These are phyloP conservation scores for Phataginus tricuspis DNA, from an alignment of 2,797 vertebrate genomes.

Conservation along the genomic window DNA sequence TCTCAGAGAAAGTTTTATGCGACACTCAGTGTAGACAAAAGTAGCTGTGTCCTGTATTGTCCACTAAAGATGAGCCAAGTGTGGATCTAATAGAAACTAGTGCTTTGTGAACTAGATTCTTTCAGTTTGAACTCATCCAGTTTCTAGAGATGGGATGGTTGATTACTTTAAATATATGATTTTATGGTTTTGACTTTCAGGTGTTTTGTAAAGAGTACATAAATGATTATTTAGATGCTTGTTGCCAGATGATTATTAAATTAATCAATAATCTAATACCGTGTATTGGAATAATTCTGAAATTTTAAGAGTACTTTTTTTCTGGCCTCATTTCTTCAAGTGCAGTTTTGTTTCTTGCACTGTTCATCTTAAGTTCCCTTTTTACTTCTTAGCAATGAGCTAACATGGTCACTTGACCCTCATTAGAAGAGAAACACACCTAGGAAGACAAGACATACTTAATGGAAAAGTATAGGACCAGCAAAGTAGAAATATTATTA, in stretches of 20 bases:
- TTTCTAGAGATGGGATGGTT: not conserved
- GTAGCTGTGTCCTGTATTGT: not conserved
- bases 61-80: not conserved
- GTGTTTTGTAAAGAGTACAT: not conserved
- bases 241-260: not conserved
- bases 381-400: constrained; percentile 47
- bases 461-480: not conserved
- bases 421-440: not conserved
- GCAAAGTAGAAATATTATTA: not conserved
- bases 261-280: not conserved
- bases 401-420: not conserved
- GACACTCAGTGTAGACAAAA: not conserved
- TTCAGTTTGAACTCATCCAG: constrained; percentile 8
- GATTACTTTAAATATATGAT: not conserved
- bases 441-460: not conserved
- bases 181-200: not conserved
- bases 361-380: not conserved
- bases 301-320: not conserved
- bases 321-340: not conserved
- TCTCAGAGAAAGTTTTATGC: not conserved
- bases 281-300: not conserved
- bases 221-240: not conserved
- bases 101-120: not conserved
- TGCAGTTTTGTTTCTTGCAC: not conserved
- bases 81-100: not conserved